Evolutionary conservation across 2,888 invertebrate species (phyloP), one percentile per base, ranked within the genome.

Genomic region (Sylvicola cinctus): DNA sequence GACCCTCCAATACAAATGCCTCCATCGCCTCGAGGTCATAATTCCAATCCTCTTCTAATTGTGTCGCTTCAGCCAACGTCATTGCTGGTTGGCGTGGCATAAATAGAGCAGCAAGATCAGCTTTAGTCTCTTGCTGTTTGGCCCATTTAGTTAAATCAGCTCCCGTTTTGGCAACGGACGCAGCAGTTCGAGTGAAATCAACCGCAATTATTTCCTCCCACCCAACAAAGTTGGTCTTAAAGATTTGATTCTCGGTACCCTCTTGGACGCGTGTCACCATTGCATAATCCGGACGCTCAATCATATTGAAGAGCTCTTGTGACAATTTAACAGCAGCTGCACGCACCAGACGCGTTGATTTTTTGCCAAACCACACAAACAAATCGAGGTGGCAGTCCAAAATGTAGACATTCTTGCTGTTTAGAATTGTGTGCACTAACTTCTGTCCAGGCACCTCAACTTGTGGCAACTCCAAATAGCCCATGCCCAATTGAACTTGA

Each of bases 121-220:
- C 84, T 65, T 68, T 83, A 4, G 87, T 85, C 54, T 87, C 84
- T 58, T 87, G 87, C 43, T 79, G 70, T 41, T 72, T 73, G 1
- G 87, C 87, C 88, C 88, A 88, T 54, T 79, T 76, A 8, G 78
- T 85, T 40, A 98, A 66, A 62, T 98, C 93, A 1, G 91, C 93
- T 11, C 98, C 98, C 12, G 96, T 88, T 48, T 88, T 75, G 27
- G 81, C 81, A 1, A 98, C 95, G 0, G 95, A 95, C 52, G 91
- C 93, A 0, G 95, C 95, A 0, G 96, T 96, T 42, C 96, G 71
- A 1, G 98, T 98, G 58, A 91, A 98, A 62, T 99, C 98, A 6
- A 96, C 96, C 0, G 91, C 93, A 46, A 98, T 88, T 13, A 98
- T 91, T 59, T 98, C 96, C 52, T 98, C 95, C 98, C 98, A 98